Evolutionary conservation across 2,113 vertebrate species (phyloP), one percentile per base, ranked within the genome.

Genomic region (Passer montanus): DNA sequence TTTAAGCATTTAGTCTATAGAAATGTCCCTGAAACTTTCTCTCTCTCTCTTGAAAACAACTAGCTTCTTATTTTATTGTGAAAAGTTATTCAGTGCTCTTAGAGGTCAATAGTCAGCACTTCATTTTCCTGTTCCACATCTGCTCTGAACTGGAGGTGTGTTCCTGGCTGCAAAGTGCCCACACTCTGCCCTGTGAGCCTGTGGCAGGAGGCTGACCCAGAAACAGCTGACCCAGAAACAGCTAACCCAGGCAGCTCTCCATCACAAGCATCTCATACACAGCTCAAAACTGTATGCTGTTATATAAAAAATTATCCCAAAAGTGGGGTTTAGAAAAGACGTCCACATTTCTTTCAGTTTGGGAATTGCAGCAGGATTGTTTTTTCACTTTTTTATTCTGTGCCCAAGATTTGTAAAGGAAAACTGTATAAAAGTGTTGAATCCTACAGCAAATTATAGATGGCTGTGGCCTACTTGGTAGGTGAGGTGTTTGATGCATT

Each of bases 121-220:
- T 91, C 11, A 9, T 35, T 28, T 33, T 82, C 33, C 53, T 5
- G 0, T 84, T 74, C 56, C 4, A 0, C 9, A 1, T 37, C 47
- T 76, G 22, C 23, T n/a, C 22, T 55, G 23, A 15, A 10, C 8
- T 6, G 18, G 15, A 68, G 58, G 16, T 0, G 0, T 4, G 1
- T 55, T 79, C 81, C 47, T 39, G 74, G 53, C 17, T 60, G 60
- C 63, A 37, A 14, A 43, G 10, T 41, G 39, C 21, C 50, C 30
- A 33, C 9, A 1, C 20, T 39, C 35, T 49, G 35, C 59, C 24
- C n/a, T 7, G 7, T 8, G 18, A 75, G 21, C 15, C 8, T 1
- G 0, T 22, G 44, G 49, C n/a, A 35, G 33, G 30, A 10, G 6
- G 10, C 39, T 73, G 66, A 41, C 31, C 43, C 31, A 43, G 31